Conservation (phyloP, 1,140 invertebrate species). For the Akabosia matsudoensis region DNA sequence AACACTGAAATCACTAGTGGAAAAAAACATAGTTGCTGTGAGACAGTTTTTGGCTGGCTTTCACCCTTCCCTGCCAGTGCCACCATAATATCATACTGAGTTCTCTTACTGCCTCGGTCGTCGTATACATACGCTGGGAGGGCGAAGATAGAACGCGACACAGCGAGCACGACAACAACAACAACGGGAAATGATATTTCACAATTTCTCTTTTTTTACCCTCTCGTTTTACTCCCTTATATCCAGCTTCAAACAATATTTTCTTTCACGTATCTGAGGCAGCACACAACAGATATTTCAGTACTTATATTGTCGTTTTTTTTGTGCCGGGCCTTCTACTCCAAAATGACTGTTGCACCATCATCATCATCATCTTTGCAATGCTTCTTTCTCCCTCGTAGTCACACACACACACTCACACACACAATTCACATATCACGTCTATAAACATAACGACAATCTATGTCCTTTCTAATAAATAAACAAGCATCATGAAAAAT, state of each 20-base stretch:
- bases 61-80: not conserved
- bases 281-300: too few species aligned
- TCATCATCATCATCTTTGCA: not conserved
- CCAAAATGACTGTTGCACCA: not conserved
- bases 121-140: not conserved
- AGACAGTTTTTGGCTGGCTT: slow-evolving; percentile 9
- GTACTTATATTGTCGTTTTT: not conserved
- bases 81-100: not conserved
- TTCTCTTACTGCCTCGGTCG: not conserved
- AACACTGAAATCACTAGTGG: too few species aligned
- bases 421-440: too few species aligned
- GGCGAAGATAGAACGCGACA: not conserved
- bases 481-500: too few species aligned
- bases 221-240: not conserved
- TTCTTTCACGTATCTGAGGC: too few species aligned
- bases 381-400: too few species aligned
- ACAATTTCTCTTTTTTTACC: slow-evolving; percentile 2
- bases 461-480: too few species aligned
- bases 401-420: too few species aligned
- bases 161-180: not conserved
- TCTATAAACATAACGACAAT: too few species aligned
- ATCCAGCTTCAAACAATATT: too few species aligned
- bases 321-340: not conserved
- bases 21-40: too few species aligned
- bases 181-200: slow-evolving; percentile 14